Evolutionary conservation across 2,113 vertebrate genomes (phyloP).

Genomic region (Dendropsophus ebraccatus): DNA sequence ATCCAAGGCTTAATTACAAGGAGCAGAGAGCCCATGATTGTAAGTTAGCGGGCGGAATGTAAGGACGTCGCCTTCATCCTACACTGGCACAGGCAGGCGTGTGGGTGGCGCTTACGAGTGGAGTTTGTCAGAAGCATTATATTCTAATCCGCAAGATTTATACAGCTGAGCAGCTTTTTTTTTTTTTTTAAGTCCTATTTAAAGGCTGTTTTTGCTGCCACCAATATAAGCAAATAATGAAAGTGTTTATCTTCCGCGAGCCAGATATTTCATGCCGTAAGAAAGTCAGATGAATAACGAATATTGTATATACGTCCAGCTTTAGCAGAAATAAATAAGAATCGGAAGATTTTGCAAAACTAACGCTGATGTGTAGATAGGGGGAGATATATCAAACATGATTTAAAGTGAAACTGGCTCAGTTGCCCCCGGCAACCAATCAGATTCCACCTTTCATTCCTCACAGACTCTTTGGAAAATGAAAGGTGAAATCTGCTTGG

Average conservation of each 20-base stretch:
- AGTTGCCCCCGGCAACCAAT: too few species aligned
- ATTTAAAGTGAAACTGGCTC: too few species aligned
- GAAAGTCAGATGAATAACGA: background rate
- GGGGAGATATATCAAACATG: too few species aligned
- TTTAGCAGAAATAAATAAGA: background rate
- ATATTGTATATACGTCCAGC: background rate
- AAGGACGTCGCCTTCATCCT: constrained; percentile 64
- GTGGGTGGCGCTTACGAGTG: constrained; percentile 16
- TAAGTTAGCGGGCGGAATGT: constrained; percentile 81
- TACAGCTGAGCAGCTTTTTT: constrained; percentile 19
- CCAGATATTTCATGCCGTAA: background rate
- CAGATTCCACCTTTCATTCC: too few species aligned
- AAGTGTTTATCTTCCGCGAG: background rate
- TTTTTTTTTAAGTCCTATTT: background rate
- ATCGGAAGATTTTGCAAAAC: background rate
- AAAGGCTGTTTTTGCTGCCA: constrained; percentile 31
- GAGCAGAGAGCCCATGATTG: constrained; percentile 72
- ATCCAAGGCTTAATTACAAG: constrained; percentile 81
- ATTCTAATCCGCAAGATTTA: constrained; percentile 46
- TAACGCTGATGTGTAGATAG: background rate
- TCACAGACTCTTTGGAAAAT: too few species aligned
- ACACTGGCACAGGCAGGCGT: background rate
- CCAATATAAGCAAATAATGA: background rate
- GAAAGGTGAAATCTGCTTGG: too few species aligned
- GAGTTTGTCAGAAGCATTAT: constrained; percentile 24